A percentile compares a stretch with the other conserved stretches of the same genome.
phyloP scores from a whole-genome alignment of 2,888 invertebrate species.

The Tethea ocularis region DNA sequence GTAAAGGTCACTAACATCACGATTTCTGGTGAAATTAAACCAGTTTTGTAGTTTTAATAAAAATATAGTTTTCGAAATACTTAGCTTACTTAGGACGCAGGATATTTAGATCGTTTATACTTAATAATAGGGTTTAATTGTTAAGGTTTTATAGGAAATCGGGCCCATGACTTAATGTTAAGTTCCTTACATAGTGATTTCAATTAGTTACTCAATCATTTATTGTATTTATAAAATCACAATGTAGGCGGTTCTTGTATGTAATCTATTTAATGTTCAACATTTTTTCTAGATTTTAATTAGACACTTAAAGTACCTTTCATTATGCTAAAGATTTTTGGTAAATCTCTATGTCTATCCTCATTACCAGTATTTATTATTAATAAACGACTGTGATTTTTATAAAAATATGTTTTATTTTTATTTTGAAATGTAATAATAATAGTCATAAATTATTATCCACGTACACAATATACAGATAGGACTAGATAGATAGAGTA shows the following conservation, averaged over 20 bases:
- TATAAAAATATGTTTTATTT: slow-evolving; percentile 51
- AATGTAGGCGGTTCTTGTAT: slow-evolving; percentile 50
- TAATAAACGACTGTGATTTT: slow-evolving; percentile 84
- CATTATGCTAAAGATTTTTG: slow-evolving; percentile 74
- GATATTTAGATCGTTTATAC: slow-evolving; percentile 71
- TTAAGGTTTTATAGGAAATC: slow-evolving; percentile 76
- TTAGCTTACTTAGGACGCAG: slow-evolving; percentile 73
- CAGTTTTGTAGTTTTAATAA: slow-evolving; percentile 47
- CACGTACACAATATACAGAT: too few species aligned
- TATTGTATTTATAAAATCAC: slow-evolving; percentile 20
- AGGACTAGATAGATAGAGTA: too few species aligned
- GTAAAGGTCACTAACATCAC: neutral
- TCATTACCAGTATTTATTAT: slow-evolving; percentile 81
- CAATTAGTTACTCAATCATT: slow-evolving; percentile 12
- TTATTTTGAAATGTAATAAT: slow-evolving; percentile 17
- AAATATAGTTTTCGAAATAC: slow-evolving; percentile 70
- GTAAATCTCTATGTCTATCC: slow-evolving; percentile 79
- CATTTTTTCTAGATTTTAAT: slow-evolving; percentile 60
- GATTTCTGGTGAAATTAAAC: slow-evolving; percentile 5
- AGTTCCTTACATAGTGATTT: slow-evolving; percentile 60
- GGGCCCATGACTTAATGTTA: slow-evolving; percentile 82
- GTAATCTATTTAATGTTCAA: slow-evolving; percentile 55
- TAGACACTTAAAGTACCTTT: slow-evolving; percentile 65
- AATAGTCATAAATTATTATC: neutral
- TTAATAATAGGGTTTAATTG: slow-evolving; percentile 60